Percentiles rank a stretch among this genome's conserved stretches.
These are phyloP conservation scores for Hemichromis elongatus DNA, from an alignment of 2,113 vertebrate species.

Conservation along the genomic window DNA sequence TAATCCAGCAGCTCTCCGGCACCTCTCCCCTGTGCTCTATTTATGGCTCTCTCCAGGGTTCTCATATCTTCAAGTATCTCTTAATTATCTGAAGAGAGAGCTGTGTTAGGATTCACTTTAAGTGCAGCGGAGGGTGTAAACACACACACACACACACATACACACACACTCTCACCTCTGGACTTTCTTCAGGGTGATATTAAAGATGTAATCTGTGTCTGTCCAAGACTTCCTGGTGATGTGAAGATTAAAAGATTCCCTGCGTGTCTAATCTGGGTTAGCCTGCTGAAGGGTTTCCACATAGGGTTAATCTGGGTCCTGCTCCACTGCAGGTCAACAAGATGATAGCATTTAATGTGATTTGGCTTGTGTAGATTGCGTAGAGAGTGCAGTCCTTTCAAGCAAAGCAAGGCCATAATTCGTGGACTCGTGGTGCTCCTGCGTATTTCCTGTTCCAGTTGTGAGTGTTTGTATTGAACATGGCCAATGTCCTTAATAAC, in stretches of 20 bases:
- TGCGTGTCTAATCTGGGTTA: background rate
- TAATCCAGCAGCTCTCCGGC: background rate
- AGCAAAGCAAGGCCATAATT: background rate
- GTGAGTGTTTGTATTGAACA: background rate
- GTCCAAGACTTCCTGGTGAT: background rate
- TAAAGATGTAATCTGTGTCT: background rate
- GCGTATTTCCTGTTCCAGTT: background rate
- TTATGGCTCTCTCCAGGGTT: background rate
- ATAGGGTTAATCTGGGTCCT: background rate
- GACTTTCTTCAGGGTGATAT: background rate
- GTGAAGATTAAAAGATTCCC: background rate
- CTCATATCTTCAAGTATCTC: background rate
- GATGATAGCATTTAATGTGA: background rate
- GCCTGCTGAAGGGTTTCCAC: background rate
- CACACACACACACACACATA: background rate
- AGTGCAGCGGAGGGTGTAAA: background rate
- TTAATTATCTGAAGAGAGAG: slow-evolving; percentile 52
- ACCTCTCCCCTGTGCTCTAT: background rate
- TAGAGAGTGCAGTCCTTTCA: background rate
- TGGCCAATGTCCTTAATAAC: background rate
- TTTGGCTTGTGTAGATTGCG: background rate
- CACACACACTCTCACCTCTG: rapidly evolving
- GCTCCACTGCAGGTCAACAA: background rate
- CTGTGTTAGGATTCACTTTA: background rate
- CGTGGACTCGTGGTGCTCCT: background rate